Conservation (phyloP, 1,140 invertebrate species). For the Protaetia brevitarsis region DNA sequence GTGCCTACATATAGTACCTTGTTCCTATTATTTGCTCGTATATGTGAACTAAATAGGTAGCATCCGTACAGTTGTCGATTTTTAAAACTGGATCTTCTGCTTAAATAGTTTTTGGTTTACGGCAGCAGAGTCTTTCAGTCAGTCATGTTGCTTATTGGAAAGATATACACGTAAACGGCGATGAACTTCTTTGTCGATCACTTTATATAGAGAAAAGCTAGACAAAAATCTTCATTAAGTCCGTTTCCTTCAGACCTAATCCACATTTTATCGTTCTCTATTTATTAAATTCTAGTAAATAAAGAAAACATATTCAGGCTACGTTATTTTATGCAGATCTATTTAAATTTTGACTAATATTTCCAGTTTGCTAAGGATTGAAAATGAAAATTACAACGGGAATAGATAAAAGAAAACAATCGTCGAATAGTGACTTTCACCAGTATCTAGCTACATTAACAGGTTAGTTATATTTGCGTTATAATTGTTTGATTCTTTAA, state of each 20-base stretch:
- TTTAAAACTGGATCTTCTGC: slow-evolving; percentile 5
- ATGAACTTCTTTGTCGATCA: slow-evolving; percentile 6
- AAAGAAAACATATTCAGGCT: too few relatives aligned
- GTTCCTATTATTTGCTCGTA: not conserved
- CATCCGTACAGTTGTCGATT: not conserved
- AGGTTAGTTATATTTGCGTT: slow-evolving; percentile 8
- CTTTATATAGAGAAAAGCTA: slow-evolving; percentile 21
- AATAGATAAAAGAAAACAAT: not conserved
- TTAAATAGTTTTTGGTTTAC: slow-evolving; percentile 20
- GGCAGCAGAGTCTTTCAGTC: slow-evolving; percentile 17
- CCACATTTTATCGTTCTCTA: not conserved
- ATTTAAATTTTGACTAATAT: too few relatives aligned
- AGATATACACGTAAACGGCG: slow-evolving; percentile 4
- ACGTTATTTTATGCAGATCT: not conserved
- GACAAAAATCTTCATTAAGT: slow-evolving; percentile 21
- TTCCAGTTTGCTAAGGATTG: too few relatives aligned
- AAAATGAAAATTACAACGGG: slow-evolving; percentile 20
- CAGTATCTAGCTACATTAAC: slow-evolving; percentile 17
- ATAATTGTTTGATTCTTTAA: not conserved
- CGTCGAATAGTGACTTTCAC: not conserved
- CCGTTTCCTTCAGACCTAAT: slow-evolving; percentile 6
- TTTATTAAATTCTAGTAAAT: not conserved
- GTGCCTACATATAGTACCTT: too few relatives aligned
- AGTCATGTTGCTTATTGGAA: slow-evolving; percentile 7
- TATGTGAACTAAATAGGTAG: not conserved